Percentiles rank a stretch among this genome's conserved stretches.
Evolutionary conservation across 2,888 invertebrate genomes (phyloP).

Genomic region (Pristionchus entomophagus): DNA sequence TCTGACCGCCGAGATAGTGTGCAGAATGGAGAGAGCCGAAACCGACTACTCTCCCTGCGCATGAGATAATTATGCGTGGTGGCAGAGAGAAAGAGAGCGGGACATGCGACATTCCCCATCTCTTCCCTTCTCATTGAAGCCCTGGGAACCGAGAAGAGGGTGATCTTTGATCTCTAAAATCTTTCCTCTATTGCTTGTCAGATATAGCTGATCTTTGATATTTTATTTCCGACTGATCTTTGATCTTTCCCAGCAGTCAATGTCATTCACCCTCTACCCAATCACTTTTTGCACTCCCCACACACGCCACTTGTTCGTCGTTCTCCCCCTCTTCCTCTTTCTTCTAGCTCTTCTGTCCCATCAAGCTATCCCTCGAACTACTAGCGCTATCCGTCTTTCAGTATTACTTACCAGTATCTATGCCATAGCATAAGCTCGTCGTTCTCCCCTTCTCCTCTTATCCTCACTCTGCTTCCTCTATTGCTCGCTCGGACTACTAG

Average conservation of each 20-base stretch:
- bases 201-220: not conserved
- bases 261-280: not conserved
- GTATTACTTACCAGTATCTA: too few relatives aligned
- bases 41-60: too few relatives aligned
- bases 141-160: not conserved
- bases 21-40: too few relatives aligned
- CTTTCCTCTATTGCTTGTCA: too few relatives aligned
- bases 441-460: too few relatives aligned
- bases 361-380: not conserved
- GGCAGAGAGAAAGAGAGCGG: not conserved
- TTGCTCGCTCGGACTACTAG: too few relatives aligned
- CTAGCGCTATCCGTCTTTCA: too few relatives aligned
- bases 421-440: too few relatives aligned
- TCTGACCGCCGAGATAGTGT: too few relatives aligned
- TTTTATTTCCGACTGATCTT: not conserved
- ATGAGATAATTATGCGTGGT: slow-evolving; percentile 35
- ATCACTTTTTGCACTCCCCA: not conserved
- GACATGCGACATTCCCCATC: slow-evolving; percentile 7
- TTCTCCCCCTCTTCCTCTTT: slow-evolving; percentile 1
- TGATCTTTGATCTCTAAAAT: not conserved
- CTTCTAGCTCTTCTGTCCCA: not conserved
- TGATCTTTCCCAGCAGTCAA: not conserved
- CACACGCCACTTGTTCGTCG: not conserved
- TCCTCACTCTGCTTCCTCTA: too few relatives aligned
- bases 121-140: not conserved